Evolutionary conservation across 2,888 invertebrate species (phyloP).

Genomic region (Sympetrum striolatum): DNA sequence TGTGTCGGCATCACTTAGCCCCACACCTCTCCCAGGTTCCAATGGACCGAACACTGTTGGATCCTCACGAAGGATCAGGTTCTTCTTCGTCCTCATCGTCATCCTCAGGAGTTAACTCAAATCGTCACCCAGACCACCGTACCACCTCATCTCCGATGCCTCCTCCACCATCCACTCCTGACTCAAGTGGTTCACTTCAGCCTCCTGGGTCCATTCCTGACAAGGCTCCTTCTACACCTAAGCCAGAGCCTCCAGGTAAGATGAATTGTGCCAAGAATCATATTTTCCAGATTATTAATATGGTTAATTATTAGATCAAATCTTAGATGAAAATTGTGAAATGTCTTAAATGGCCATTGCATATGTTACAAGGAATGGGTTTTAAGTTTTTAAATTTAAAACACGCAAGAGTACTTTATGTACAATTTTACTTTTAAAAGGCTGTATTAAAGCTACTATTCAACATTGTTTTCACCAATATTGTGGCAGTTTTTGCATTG

Average conservation of each 20-base stretch:
- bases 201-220: constrained; percentile 45
- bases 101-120: constrained; percentile 51
- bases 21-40: constrained; percentile 78
- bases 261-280: background rate
- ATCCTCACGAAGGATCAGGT: constrained; percentile 64
- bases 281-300: background rate
- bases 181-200: constrained; percentile 32
- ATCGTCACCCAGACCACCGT: constrained; percentile 56
- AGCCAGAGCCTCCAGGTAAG: constrained; percentile 46
- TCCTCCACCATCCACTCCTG: constrained; percentile 56
- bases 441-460: too few species aligned
- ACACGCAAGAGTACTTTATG: too few species aligned
- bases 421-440: too few species aligned
- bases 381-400: too few species aligned
- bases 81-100: constrained; percentile 20
- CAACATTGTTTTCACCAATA: too few species aligned
- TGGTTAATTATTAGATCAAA: too few species aligned
- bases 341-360: too few species aligned
- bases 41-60: constrained; percentile 75
- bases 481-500: too few species aligned
- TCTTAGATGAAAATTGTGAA: too few species aligned
- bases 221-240: constrained; percentile 53
- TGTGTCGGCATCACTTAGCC: constrained; percentile 77
- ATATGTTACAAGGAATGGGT: too few species aligned
- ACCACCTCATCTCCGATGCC: constrained; percentile 66